A percentile compares a stretch with the other conserved stretches of the same genome.
Evolutionary conservation across 2,113 vertebrate genomes (phyloP).

Genomic region (Phalacrocorax pelagicus): DNA sequence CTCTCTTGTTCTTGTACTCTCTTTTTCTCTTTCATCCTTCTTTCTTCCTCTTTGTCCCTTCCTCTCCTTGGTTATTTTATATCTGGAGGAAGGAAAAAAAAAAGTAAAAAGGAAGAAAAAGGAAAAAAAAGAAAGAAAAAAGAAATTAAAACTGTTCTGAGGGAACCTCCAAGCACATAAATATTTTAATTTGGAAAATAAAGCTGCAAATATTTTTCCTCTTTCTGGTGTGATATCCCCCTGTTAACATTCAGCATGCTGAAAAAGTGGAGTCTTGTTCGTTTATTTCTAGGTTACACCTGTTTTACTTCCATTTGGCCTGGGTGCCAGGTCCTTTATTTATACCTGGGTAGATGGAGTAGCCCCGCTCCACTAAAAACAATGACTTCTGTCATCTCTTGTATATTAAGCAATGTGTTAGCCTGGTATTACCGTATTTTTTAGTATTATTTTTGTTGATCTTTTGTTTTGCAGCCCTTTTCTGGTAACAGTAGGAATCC

Average conservation of each 20-base stretch:
- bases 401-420: not conserved
- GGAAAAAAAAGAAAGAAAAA: not conserved
- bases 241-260: not conserved
- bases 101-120: too few species aligned
- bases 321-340: not conserved
- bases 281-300: not conserved
- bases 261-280: not conserved
- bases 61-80: not conserved
- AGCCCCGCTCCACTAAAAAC: not conserved
- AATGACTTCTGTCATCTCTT: not conserved
- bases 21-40: not conserved
- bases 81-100: too few species aligned
- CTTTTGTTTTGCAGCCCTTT: not conserved
- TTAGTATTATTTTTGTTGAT: not conserved
- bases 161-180: not conserved
- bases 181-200: not conserved
- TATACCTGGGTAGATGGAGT: not conserved
- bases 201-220: not conserved
- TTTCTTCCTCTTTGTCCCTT: not conserved
- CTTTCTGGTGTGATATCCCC: not conserved
- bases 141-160: not conserved
- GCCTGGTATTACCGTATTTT: not conserved
- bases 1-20: not conserved
- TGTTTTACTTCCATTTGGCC: not conserved
- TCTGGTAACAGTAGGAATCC: not conserved